These are phyloP conservation scores for Phylloscopus trochilus DNA, from an alignment of 2,113 vertebrate species.

Conservation along the genomic window DNA sequence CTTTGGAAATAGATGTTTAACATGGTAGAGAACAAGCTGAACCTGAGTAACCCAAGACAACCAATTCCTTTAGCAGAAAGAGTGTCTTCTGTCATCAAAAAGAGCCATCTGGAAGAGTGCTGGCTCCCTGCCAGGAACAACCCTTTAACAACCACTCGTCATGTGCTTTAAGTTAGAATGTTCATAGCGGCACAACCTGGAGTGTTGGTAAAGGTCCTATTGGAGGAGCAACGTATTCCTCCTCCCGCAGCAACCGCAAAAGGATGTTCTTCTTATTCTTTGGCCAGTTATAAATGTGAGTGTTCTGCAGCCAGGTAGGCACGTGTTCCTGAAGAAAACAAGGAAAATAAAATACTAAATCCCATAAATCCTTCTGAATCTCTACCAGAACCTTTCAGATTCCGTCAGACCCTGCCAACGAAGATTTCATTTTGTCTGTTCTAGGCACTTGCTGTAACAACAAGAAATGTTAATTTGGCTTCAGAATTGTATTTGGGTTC, in stretches of 20 bases:
- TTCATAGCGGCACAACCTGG: constrained; percentile 80
- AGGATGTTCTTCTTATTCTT: constrained; percentile 86
- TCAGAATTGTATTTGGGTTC: constrained; percentile 47
- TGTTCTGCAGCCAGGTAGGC: constrained; percentile 92
- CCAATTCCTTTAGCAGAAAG: constrained; percentile 42
- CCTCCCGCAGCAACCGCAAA: constrained; percentile 86
- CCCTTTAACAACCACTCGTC: neutral
- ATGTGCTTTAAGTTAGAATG: neutral
- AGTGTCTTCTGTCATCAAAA: constrained; percentile 44
- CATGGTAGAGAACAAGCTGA: constrained; percentile 43
- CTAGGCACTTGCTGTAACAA: constrained; percentile 11
- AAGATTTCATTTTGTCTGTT: constrained; percentile 48
- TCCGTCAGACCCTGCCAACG: constrained; percentile 8
- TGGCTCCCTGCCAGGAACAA: constrained; percentile 28
- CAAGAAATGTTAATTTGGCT: constrained; percentile 53
- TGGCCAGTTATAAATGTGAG: constrained; percentile 89
- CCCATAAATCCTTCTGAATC: neutral
- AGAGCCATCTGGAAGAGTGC: neutral
- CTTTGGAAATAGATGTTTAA: constrained; percentile 43
- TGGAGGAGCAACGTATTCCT: constrained; percentile 84
- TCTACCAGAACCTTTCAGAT: constrained; percentile 31
- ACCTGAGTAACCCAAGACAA: constrained; percentile 45
- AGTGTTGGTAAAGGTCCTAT: constrained; percentile 82
- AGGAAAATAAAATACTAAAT: neutral
- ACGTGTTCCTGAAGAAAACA: constrained; percentile 80